Evolutionary conservation across 2,797 vertebrate genomes (phyloP).

Genomic region (Steatocranus sp.): DNA sequence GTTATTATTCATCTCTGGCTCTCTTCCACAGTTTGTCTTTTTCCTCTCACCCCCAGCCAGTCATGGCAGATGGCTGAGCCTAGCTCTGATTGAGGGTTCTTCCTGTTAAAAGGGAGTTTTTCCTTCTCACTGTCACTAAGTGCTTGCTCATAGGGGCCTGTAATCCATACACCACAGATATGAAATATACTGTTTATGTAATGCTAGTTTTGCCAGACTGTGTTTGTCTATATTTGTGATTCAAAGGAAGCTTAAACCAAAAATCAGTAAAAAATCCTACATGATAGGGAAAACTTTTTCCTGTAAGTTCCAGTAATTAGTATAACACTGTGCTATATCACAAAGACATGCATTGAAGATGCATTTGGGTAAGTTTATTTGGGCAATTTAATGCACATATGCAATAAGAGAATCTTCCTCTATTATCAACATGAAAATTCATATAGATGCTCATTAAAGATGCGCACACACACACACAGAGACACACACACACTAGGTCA

Average conservation of each 20-base stretch:
- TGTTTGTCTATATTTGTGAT: neutral
- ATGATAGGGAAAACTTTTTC: neutral
- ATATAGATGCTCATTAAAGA: constrained; percentile 2
- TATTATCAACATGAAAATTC: neutral
- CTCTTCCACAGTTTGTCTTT: neutral
- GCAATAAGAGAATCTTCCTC: neutral
- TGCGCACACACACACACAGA: neutral
- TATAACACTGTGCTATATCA: neutral
- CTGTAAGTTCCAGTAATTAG: neutral
- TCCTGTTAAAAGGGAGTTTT: neutral
- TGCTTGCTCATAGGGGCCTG: neutral
- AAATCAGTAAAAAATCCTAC: neutral
- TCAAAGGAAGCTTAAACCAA: neutral
- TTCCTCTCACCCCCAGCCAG: neutral
- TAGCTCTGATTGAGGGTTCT: neutral
- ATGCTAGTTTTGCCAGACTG: neutral
- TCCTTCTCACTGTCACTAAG: neutral
- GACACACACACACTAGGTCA: neutral
- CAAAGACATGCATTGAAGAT: neutral
- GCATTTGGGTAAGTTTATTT: neutral
- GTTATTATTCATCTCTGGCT: neutral
- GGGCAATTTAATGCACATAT: neutral
- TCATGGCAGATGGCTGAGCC: neutral
- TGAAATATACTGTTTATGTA: neutral
- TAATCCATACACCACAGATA: neutral